These are phyloP conservation scores for Linyphia triangularis DNA, from an alignment of 2,888 invertebrate genomes.

Conservation along the genomic window DNA sequence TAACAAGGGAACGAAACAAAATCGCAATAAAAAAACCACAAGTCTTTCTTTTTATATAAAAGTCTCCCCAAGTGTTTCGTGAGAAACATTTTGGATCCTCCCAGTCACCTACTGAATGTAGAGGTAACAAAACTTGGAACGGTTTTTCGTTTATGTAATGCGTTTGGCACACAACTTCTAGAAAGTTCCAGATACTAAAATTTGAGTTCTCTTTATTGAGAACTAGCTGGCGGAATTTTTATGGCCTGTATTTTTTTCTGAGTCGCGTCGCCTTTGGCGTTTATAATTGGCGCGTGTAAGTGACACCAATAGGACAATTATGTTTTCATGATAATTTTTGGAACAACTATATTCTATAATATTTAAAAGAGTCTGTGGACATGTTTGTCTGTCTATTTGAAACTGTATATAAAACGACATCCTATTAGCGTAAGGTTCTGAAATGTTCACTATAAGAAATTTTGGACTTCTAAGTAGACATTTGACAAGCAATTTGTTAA, in stretches of 20 bases:
- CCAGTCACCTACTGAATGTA: neutral
- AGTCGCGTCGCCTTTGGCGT: too few species aligned
- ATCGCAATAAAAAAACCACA: neutral
- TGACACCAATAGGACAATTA: too few species aligned
- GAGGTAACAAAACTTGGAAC: conserved; percentile 37
- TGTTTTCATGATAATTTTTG: too few species aligned
- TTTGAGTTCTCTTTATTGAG: conserved; percentile 5
- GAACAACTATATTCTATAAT: too few species aligned
- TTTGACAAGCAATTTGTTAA: too few species aligned
- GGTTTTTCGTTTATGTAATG: conserved; percentile 24
- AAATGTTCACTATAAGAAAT: too few species aligned
- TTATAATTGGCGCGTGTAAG: too few species aligned
- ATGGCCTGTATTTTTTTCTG: neutral
- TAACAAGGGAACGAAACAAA: conserved; percentile 9
- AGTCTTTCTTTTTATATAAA: conserved; percentile 6
- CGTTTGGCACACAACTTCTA: conserved; percentile 23
- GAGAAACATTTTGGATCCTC: neutral
- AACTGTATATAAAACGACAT: too few species aligned
- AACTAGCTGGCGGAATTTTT: neutral
- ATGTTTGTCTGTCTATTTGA: too few species aligned
- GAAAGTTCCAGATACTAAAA: neutral
- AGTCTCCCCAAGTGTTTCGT: neutral
- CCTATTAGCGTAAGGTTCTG: too few species aligned
- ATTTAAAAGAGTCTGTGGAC: too few species aligned
- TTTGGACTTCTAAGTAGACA: too few species aligned